These are phyloP conservation scores for Synergus japonicus DNA, from an alignment of 2,888 invertebrate genomes.

Conservation along the genomic window DNA sequence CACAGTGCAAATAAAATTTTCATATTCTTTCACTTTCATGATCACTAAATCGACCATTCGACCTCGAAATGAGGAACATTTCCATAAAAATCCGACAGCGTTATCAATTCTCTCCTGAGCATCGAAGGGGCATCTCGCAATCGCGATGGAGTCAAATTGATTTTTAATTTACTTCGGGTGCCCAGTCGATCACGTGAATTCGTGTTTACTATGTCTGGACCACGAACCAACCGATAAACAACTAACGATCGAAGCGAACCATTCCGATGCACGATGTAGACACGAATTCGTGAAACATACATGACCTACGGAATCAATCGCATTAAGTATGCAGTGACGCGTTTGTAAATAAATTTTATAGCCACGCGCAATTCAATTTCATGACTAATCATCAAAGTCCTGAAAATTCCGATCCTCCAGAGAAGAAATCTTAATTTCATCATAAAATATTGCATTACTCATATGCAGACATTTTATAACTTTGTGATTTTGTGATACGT, in stretches of 20 bases:
- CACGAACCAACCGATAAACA: constrained; percentile 54
- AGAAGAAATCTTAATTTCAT: no score
- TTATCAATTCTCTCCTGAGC: constrained; percentile 2
- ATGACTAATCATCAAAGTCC: no score
- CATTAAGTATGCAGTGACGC: not conserved
- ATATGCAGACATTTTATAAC: no score
- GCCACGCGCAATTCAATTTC: no score
- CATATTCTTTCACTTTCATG: not conserved
- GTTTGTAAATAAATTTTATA: no score
- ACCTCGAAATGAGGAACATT: not conserved
- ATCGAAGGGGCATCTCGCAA: constrained; percentile 46
- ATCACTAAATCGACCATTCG: not conserved
- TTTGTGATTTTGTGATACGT: not conserved
- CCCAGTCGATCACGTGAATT: constrained; percentile 52
- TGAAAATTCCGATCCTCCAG: no score
- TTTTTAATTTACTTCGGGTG: constrained; percentile 67
- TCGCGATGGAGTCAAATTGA: constrained; percentile 62
- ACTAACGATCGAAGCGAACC: constrained; percentile 41
- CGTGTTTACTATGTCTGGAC: constrained; percentile 69
- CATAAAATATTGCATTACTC: no score
- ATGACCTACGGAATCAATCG: not conserved
- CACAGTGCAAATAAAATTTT: not conserved
- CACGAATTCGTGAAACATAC: constrained; percentile 38
- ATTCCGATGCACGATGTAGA: constrained; percentile 40
- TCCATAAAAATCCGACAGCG: not conserved